A percentile compares a stretch with the other conserved stretches of the same genome.
phyloP scores from a whole-genome alignment of 2,888 invertebrate species.

The Galerucella calmariensis region DNA sequence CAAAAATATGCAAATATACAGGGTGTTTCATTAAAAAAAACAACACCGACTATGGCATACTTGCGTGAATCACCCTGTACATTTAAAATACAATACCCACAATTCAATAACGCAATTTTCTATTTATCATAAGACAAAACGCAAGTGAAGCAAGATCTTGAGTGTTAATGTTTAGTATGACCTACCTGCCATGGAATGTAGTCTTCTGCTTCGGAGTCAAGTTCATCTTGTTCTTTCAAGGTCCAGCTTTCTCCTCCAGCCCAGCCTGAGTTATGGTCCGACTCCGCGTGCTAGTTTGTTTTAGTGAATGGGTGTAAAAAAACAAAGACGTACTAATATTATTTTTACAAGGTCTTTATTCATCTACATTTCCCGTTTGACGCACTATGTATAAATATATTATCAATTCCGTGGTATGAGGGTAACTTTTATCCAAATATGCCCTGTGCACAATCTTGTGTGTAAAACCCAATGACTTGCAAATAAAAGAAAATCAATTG shows the following conservation, averaged over 20 bases:
- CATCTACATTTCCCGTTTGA: neutral
- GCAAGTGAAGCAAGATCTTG: conserved; percentile 18
- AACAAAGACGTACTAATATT: conserved; percentile 24
- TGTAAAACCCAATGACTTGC: conserved; percentile 5
- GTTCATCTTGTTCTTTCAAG: conserved; percentile 52
- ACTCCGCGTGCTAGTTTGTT: conserved; percentile 43
- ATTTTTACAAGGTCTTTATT: conserved; percentile 6
- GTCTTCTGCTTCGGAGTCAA: conserved; percentile 49
- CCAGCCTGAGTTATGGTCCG: conserved; percentile 37
- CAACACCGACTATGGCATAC: too few species aligned
- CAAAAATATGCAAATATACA: too few species aligned
- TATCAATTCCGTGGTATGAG: neutral
- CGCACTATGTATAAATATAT: neutral
- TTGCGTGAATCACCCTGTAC: too few species aligned
- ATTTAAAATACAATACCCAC: too few species aligned
- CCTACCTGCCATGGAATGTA: conserved; percentile 51
- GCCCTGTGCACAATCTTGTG: neutral
- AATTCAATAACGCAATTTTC: neutral
- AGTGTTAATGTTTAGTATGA: conserved; percentile 37
- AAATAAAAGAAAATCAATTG: conserved; percentile 15
- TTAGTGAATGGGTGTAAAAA: conserved; percentile 36
- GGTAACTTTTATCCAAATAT: conserved; percentile 1
- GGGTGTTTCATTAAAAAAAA: too few species aligned
- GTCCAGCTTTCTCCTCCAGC: conserved; percentile 52
- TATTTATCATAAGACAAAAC: conserved; percentile 2